Conservation (phyloP, 2,113 vertebrate species). For the Spilogale gracilis region DNA sequence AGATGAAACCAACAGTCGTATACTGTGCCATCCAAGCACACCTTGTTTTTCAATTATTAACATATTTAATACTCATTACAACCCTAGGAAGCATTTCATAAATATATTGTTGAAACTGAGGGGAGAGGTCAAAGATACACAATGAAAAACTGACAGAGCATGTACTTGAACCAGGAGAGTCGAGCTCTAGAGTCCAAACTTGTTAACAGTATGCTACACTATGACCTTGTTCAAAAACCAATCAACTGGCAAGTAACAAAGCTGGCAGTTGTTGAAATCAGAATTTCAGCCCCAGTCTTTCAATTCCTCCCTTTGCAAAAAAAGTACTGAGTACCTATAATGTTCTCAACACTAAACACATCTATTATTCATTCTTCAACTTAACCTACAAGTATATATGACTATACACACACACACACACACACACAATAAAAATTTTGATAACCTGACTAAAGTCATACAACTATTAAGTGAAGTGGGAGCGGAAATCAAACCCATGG, state of each 20-base stretch:
- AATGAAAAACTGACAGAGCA: not conserved
- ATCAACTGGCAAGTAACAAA: not conserved
- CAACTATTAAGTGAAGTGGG: not conserved
- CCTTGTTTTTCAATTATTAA: conserved; percentile 12
- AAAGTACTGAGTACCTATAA: not conserved
- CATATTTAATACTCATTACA: not conserved
- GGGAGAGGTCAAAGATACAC: not conserved
- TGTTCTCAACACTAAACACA: conserved; percentile 24
- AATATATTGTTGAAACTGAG: not conserved
- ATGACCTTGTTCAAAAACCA: not conserved
- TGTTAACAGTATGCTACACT: not conserved
- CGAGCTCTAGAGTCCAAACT: conserved; percentile 15
- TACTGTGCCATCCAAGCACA: not conserved
- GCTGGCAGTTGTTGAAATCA: not conserved
- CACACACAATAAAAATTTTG: not conserved
- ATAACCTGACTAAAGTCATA: not conserved
- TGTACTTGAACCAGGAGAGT: not conserved
- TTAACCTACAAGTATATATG: not conserved
- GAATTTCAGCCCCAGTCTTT: not conserved
- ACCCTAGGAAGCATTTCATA: conserved; percentile 8
- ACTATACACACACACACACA: not conserved
- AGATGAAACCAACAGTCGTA: not conserved
- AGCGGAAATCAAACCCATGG: not conserved
- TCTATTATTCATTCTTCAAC: not conserved
- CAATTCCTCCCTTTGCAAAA: not conserved